Percentiles rank a stretch among this genome's conserved stretches.
Conservation (phyloP, 1,140 invertebrate genomes). For the Dendrolimus kikuchii region DNA sequence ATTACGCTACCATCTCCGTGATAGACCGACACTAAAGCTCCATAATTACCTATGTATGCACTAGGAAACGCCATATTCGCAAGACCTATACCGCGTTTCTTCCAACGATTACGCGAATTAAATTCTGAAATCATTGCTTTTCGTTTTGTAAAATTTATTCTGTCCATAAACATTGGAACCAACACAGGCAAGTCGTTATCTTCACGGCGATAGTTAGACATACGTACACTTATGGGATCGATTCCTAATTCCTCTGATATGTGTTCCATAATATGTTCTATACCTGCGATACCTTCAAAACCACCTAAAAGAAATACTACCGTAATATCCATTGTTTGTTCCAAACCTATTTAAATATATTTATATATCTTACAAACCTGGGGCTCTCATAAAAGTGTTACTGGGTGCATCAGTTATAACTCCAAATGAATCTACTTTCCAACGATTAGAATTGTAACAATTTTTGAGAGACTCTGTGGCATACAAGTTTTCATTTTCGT, state of each 20-base stretch:
- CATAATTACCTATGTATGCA: conserved; percentile 59
- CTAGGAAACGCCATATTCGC: conserved; percentile 74
- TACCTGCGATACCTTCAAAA: conserved; percentile 75
- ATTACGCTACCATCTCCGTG: conserved; percentile 79
- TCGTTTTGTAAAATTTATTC: conserved; percentile 70
- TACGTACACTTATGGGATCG: conserved; percentile 77
- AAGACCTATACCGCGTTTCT: conserved; percentile 75
- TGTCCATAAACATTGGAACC: conserved; percentile 21
- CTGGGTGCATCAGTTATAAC: conserved; percentile 74
- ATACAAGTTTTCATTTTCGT: conserved; percentile 64
- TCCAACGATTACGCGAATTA: conserved; percentile 78
- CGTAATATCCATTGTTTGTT: neutral
- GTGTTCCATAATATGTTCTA: conserved; percentile 87
- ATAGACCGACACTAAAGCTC: conserved; percentile 76
- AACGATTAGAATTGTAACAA: conserved; percentile 73
- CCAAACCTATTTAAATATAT: neutral
- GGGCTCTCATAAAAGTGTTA: conserved; percentile 70
- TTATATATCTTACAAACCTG: conserved; percentile 15
- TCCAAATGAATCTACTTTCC: conserved; percentile 69
- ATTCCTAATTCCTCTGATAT: conserved; percentile 75
- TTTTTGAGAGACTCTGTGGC: conserved; percentile 58
- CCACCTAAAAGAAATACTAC: conserved; percentile 61
- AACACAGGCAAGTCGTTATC: conserved; percentile 17
- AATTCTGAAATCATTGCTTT: conserved; percentile 69
- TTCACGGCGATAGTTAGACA: conserved; percentile 71